Percentiles rank a stretch among this genome's conserved stretches.
Conservation (phyloP, 2,888 invertebrate species). For the Agrotis ipsilon region DNA sequence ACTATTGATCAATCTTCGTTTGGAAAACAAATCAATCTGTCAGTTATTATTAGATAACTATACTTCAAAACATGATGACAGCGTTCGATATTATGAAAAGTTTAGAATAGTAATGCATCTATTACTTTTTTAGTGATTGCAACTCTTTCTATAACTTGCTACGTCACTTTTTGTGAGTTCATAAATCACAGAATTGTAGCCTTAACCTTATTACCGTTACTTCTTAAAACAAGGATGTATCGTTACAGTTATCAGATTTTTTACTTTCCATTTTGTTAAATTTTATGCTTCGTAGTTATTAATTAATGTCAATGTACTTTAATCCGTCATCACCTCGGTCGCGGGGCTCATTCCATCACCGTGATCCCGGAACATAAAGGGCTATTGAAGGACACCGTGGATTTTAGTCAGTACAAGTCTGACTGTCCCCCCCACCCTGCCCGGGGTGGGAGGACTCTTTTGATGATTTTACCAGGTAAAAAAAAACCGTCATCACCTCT, state of each 20-base stretch:
- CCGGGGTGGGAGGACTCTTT: no score
- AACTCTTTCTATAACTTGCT: constrained; percentile 7
- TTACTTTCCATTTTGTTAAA: not conserved
- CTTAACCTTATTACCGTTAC: not conserved
- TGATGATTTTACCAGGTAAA: no score
- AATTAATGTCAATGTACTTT: not conserved
- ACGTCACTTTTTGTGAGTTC: not conserved
- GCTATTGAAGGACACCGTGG: no score
- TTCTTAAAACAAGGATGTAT: not conserved
- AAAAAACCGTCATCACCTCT: no score
- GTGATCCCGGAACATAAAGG: no score
- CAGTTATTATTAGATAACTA: constrained; percentile 66
- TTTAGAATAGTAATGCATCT: constrained; percentile 8
- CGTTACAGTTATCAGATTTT: not conserved
- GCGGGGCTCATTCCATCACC: no score
- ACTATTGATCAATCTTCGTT: constrained; percentile 61
- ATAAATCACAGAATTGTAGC: not conserved
- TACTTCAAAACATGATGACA: constrained; percentile 67
- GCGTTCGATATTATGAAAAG: constrained; percentile 37
- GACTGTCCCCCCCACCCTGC: no score
- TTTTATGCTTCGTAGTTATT: not conserved
- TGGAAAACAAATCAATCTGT: constrained; percentile 69
- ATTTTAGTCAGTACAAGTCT: no score
- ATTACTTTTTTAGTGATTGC: not conserved
- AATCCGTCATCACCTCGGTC: no score